These are phyloP conservation scores for Delichon dasypus DNA, from an alignment of 2,797 vertebrate genomes.

Conservation along the genomic window DNA sequence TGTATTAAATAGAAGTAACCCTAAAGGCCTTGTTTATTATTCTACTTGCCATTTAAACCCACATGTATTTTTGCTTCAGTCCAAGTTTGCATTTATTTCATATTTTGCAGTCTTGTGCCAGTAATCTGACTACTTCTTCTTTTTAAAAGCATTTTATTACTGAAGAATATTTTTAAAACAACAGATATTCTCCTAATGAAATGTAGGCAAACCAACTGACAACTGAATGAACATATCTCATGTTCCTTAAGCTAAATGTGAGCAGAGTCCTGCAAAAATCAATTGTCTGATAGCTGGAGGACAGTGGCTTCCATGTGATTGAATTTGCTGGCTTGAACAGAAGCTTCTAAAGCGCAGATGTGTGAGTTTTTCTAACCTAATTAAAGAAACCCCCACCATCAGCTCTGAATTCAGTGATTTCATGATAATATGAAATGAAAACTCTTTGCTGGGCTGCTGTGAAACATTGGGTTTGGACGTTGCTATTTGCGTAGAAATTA, in stretches of 20 bases:
- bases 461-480: slow-evolving; percentile 15
- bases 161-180: background rate
- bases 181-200: slow-evolving; percentile 58
- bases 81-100: background rate
- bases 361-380: slow-evolving; percentile 73
- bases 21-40: background rate
- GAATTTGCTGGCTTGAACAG: slow-evolving; percentile 70
- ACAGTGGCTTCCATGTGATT: slow-evolving; percentile 72
- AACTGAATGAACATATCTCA: slow-evolving; percentile 65
- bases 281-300: slow-evolving; percentile 82
- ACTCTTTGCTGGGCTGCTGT: background rate
- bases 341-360: slow-evolving; percentile 55
- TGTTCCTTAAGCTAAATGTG: slow-evolving; percentile 76
- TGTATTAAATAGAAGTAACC: background rate
- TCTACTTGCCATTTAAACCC: background rate
- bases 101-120: background rate
- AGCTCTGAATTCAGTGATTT: slow-evolving; percentile 61
- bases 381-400: slow-evolving; percentile 68
- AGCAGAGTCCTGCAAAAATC: slow-evolving; percentile 84
- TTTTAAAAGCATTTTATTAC: background rate
- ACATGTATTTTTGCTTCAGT: background rate
- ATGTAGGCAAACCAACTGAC: slow-evolving; percentile 70
- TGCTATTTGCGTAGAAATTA: slow-evolving; percentile 28
- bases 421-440: slow-evolving; percentile 40
- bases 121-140: background rate